Evolutionary conservation across 2,113 vertebrate species (phyloP).

Genomic region (Tympanuchus pallidicinctus): DNA sequence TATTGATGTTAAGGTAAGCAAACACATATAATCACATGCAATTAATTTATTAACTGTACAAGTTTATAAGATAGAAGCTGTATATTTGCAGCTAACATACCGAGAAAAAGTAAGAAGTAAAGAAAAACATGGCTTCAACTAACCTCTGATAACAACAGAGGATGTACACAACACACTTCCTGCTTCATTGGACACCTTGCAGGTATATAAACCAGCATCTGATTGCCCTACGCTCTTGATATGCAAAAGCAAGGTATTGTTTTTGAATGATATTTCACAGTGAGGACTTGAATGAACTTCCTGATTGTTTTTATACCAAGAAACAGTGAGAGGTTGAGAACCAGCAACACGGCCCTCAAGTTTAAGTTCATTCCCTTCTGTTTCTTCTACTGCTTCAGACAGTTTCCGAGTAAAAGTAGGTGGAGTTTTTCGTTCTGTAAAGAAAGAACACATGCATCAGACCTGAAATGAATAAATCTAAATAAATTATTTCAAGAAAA

Average conservation of each 20-base stretch:
- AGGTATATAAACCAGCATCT: constrained; percentile 89
- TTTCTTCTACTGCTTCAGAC: constrained; percentile 90
- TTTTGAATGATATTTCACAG: constrained; percentile 92
- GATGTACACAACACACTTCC: constrained; percentile 85
- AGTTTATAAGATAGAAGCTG: background rate
- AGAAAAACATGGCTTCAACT: constrained; percentile 33
- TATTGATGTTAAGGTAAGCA: background rate
- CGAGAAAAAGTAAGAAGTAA: background rate
- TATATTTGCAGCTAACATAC: background rate
- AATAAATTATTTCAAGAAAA: background rate
- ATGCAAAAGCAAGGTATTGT: constrained; percentile 84
- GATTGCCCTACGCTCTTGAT: constrained; percentile 82
- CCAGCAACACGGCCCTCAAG: constrained; percentile 91
- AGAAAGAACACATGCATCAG: background rate
- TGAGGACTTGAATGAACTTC: constrained; percentile 85
- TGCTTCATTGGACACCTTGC: constrained; percentile 91
- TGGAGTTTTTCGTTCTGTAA: constrained; percentile 90
- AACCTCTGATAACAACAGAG: constrained; percentile 89
- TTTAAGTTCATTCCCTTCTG: constrained; percentile 90
- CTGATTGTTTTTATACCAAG: constrained; percentile 89
- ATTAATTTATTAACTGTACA: background rate
- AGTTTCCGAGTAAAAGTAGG: constrained; percentile 95
- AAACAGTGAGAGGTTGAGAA: constrained; percentile 90
- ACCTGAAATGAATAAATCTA: background rate
- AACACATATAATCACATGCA: background rate